These are phyloP conservation scores for Salvelinus alpinus DNA, from an alignment of 2,113 vertebrate genomes.

Conservation along the genomic window DNA sequence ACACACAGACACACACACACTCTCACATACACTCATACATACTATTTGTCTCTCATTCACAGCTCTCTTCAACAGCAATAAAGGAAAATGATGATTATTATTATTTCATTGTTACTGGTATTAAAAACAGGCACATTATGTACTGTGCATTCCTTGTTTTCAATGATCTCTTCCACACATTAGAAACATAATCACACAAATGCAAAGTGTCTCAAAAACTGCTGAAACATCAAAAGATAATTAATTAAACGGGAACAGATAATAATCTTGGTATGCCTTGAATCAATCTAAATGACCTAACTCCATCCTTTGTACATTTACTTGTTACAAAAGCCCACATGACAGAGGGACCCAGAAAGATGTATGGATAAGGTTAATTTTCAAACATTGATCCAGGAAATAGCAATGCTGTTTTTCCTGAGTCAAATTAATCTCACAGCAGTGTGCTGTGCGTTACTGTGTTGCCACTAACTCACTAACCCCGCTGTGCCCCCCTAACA, in stretches of 20 bases:
- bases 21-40: too few relatives aligned
- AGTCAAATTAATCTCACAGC: slow-evolving; percentile 54
- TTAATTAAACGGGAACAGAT: neutral
- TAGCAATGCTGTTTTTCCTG: slow-evolving; percentile 74
- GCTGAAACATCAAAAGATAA: too few relatives aligned
- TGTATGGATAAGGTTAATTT: slow-evolving; percentile 55
- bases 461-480: slow-evolving; percentile 54
- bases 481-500: slow-evolving; percentile 22
- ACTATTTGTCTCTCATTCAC: too few relatives aligned
- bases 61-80: too few relatives aligned
- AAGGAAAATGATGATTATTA: too few relatives aligned
- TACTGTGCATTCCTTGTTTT: too few relatives aligned
- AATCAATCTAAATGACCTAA: neutral
- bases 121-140: too few relatives aligned
- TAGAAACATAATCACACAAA: too few relatives aligned
- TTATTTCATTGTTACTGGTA: too few relatives aligned
- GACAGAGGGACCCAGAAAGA: slow-evolving; percentile 42
- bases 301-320: neutral
- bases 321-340: neutral
- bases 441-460: slow-evolving; percentile 45
- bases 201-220: too few relatives aligned
- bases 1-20: neutral
- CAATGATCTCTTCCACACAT: too few relatives aligned
- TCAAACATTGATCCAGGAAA: slow-evolving; percentile 76
- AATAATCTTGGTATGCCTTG: neutral